Base-by-base conservation (phyloP, 2,888 invertebrate species). In the Baccha elongata region DNA sequence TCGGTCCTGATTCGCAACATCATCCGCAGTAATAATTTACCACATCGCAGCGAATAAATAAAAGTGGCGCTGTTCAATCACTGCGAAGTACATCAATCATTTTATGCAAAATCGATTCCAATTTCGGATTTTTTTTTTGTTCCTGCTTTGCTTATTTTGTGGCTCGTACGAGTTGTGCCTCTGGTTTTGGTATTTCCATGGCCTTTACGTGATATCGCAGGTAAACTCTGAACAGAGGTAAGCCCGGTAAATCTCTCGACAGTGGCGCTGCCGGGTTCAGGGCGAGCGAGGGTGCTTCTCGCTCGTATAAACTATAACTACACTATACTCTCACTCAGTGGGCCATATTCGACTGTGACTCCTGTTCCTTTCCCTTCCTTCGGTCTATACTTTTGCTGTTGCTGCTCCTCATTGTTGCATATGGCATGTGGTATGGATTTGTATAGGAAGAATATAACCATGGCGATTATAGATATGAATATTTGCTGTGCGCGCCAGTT, bases 31-130 rank as follows among this genome's bases (percentile, higher is more conserved):
- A 83, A 83, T 83, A 83, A 83, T 78, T 83, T 60, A 83, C 83
- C 48, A 62, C 78, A 72, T 73, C 83, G 50, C 73, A 74, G 73
- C 60, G 64, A 84, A 84, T 84, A 84, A 84, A 84, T 84, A 84
- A 85, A 85, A 85, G 76, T 84, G 81, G 75, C 85, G 80, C 85
- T 81, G 67, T 79, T 85, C 85, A 85, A 85, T 85, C 85, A 85
- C 74, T 78, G 76, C 73, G 67, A 72, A 81, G 80, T 85, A 65
- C 85, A 85, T 85, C 85, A 85, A 85, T 85, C 85, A 85, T 85
- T 84, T 85, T 68, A 85, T 84, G 85, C 85, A 85, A 85, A 85
- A 85, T 85, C 80, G 78, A 85, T 84, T 81, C 76, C 76, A 67
- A 76, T 84, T 83, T 78, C 50, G 83, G 72, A 72, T 64, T 67